Conservation (phyloP, 2,888 invertebrate species). For the Melipona beecheii region DNA sequence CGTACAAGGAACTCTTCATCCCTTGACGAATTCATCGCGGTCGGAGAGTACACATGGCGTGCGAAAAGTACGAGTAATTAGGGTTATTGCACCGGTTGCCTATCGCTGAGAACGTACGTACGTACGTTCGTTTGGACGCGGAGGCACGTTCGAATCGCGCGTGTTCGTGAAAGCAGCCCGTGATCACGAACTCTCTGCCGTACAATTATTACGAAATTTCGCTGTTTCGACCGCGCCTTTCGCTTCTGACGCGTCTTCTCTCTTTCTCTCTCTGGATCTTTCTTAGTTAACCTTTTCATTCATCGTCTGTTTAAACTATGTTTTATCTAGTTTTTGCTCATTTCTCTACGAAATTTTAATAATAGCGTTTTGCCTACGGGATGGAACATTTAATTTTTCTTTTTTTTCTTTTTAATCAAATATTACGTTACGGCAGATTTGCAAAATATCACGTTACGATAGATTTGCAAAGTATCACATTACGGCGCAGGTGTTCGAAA, state of each 20-base stretch:
- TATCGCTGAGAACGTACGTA: constrained; percentile 44
- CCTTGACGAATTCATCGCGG: constrained; percentile 47
- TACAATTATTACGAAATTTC: constrained; percentile 43
- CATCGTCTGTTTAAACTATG: too few relatives aligned
- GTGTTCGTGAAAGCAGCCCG: constrained; percentile 37
- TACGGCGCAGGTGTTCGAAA: too few relatives aligned
- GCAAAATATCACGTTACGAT: too few relatives aligned
- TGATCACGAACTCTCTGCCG: constrained; percentile 41
- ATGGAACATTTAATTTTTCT: too few relatives aligned
- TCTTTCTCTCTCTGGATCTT: background rate
- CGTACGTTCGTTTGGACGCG: constrained; percentile 35
- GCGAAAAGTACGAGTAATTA: constrained; percentile 55
- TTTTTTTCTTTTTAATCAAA: too few relatives aligned
- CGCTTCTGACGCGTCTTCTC: constrained; percentile 4
- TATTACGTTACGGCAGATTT: too few relatives aligned
- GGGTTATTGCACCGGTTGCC: constrained; percentile 62
- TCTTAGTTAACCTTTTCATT: background rate
- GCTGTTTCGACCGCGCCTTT: constrained; percentile 26
- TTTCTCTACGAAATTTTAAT: too few relatives aligned
- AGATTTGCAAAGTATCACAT: too few relatives aligned
- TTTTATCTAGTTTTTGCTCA: too few relatives aligned
- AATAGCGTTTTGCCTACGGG: too few relatives aligned
- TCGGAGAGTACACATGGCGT: constrained; percentile 37
- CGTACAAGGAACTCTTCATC: constrained; percentile 22
- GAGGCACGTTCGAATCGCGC: constrained; percentile 36